Evolutionary conservation across 2,888 invertebrate genomes (phyloP).

Genomic region (Actias luna): DNA sequence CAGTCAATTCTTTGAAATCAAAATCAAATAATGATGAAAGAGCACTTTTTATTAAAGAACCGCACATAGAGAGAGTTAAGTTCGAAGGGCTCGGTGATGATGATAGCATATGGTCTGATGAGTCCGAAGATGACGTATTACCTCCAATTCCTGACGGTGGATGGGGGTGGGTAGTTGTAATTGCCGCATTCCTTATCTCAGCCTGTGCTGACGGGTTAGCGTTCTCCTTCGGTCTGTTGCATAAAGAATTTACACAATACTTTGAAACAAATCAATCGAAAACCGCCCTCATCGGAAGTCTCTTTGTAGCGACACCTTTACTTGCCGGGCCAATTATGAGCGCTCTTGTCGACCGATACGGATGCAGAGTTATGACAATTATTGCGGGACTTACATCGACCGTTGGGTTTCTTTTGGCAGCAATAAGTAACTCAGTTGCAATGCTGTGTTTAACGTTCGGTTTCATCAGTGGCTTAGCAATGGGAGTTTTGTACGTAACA

Average conservation of each 20-base stretch:
- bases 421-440: slow-evolving; percentile 86
- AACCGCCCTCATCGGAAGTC: slow-evolving; percentile 93
- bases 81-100: slow-evolving; percentile 72
- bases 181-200: slow-evolving; percentile 91
- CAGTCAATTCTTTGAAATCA: slow-evolving; percentile 65
- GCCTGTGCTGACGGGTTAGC: slow-evolving; percentile 95
- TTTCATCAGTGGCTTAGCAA: slow-evolving; percentile 89
- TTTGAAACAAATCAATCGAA: slow-evolving; percentile 91
- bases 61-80: slow-evolving; percentile 64
- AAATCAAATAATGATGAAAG: slow-evolving; percentile 43
- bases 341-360: slow-evolving; percentile 91
- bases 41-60: slow-evolving; percentile 52
- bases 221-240: slow-evolving; percentile 95
- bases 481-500: slow-evolving; percentile 92
- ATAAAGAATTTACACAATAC: slow-evolving; percentile 88
- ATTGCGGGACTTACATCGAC: slow-evolving; percentile 87
- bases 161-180: slow-evolving; percentile 95
- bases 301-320: slow-evolving; percentile 94
- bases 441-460: slow-evolving; percentile 92
- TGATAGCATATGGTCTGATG: slow-evolving; percentile 71
- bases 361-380: slow-evolving; percentile 88
- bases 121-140: slow-evolving; percentile 57
- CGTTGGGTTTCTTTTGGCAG: slow-evolving; percentile 88
- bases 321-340: slow-evolving; percentile 92
- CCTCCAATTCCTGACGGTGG: slow-evolving; percentile 90